phyloP scores from a whole-genome alignment of 2,888 invertebrate genomes.

The Masnerella sp. region DNA sequence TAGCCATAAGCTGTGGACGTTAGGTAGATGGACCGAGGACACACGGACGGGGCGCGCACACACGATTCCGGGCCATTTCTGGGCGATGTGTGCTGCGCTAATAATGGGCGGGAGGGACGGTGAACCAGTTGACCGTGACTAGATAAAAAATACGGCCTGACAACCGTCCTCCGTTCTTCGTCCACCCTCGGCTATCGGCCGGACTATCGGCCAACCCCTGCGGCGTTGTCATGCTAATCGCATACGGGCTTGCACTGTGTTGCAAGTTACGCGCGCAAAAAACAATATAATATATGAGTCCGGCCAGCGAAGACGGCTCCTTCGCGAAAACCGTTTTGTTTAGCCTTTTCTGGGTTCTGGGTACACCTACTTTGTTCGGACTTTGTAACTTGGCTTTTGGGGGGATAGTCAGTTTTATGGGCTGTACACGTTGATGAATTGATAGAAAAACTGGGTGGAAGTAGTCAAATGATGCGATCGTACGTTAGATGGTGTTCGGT shows the following conservation, averaged over 20 bases:
- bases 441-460: too few species aligned
- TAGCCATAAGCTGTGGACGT: slow-evolving; percentile 70
- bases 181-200: slow-evolving; percentile 59
- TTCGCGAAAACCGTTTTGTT: too few species aligned
- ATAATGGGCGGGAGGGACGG: slow-evolving; percentile 76
- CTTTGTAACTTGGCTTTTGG: too few species aligned
- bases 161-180: slow-evolving; percentile 64
- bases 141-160: slow-evolving; percentile 78
- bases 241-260: slow-evolving; percentile 67
- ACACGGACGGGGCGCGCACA: slow-evolving; percentile 49
- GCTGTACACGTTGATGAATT: too few species aligned
- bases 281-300: slow-evolving; percentile 58
- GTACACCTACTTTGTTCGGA: too few species aligned
- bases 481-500: too few species aligned
- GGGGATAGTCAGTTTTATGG: too few species aligned
- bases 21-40: slow-evolving; percentile 65
- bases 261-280: slow-evolving; percentile 55
- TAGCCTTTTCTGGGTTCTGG: too few species aligned
- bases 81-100: slow-evolving; percentile 73
- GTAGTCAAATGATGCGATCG: too few species aligned
- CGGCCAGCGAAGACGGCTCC: too few species aligned
- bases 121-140: slow-evolving; percentile 78
- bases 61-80: slow-evolving; percentile 63
- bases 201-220: slow-evolving; percentile 62
- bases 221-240: slow-evolving; percentile 75